Evolutionary conservation across 2,113 vertebrate species (phyloP), one percentile per base, ranked within the genome.

Genomic region (Kryptolebias marmoratus): DNA sequence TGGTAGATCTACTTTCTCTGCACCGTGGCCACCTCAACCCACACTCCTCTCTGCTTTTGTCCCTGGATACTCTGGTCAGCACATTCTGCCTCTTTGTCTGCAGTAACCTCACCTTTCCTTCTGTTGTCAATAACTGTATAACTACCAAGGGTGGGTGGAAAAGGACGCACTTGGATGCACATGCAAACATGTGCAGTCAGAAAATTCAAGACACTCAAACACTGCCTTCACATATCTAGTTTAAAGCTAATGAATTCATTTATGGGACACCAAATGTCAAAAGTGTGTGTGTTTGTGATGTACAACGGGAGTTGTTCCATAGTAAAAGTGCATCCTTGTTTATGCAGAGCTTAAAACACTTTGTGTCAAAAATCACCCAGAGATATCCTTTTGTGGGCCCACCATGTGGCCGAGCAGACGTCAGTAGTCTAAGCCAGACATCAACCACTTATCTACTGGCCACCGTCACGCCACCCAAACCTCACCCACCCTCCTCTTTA

Each of bases 291-390:
- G 47, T 67, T 71, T 73, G 54, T 63, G 28, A 1, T 7, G 47
- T 61, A 32, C 28, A 60, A 45, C 55, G 58, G 45, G 49, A 59
- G 48, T 39, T 39, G 18, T 60, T 73, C 59, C 4, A 42, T 8
- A 56, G 27, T 56, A 5, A 44, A 13, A 36, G 58, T 39, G 50
- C 49, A 22, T 47, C 36, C 22, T 22, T 67, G 64, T 60, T 64
- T 1, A n/a, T 80, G 55, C 60, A 14, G 8, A 44, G 53, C 79
- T 84, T 11, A 9, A 80, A 87, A 91, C 75, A 93, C 89, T 55
- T 91, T 89, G 71, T 96, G 95, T 91, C 92, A 94, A 52, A 79
- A 78, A 93, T 86, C 83, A 85, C 86, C 87, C 68, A 87, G 82
- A 87, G 86, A 88, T 79, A 87, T 65, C 68, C 73, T 82, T 84